Evolutionary conservation across 2,797 vertebrate species (phyloP), one percentile per base, ranked within the genome.

Genomic region (Florisuga fusca): DNA sequence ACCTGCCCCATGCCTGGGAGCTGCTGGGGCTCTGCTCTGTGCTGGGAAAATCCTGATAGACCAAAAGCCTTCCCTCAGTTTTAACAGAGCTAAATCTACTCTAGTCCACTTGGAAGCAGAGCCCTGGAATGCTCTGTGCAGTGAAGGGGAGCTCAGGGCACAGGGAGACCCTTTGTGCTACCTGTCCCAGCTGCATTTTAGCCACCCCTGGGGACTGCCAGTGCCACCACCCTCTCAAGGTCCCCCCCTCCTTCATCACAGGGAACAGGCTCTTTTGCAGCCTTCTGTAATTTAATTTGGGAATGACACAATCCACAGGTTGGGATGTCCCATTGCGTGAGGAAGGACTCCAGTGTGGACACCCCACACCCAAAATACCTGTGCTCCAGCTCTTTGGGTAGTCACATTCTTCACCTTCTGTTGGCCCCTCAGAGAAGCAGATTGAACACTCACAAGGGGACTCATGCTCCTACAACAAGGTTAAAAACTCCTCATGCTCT

Each of bases 181-280:
- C 61, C 36, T 79, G 23, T 12, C 22, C 33, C 55, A 57, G 66
- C 10, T 50, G 31, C 2, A 0, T 14, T 88, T 75, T 10, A 67
- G 21, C 41, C 55, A 16, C n/a, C 13, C 34, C 63, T 53, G 50
- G 27, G 77, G 43, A 41, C 1, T 3, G 0, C 22, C 12, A 0
- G 1, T 36, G 51, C 19, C 34, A 15, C 36, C 64, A 9, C 48
- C 23, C 14, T 15, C 41, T 71, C 25, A 17, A 12, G 38, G 73
- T 34, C 33, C 43, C 12, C 48, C 25, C 45, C 12, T 48, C 25
- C 45, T 50, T 76, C 3, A 0, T 50, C 61, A 6, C 50, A 77
- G 41, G 43, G 58, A 54, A 41, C 1, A 9, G 36, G 31, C 12
- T 69, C 27, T 66, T 48, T 21, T 18, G 22, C 58, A 93, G 46